Percentiles rank a stretch among this genome's conserved stretches.
Conservation (phyloP, 2,888 invertebrate genomes). For the Atethmia centrago region DNA sequence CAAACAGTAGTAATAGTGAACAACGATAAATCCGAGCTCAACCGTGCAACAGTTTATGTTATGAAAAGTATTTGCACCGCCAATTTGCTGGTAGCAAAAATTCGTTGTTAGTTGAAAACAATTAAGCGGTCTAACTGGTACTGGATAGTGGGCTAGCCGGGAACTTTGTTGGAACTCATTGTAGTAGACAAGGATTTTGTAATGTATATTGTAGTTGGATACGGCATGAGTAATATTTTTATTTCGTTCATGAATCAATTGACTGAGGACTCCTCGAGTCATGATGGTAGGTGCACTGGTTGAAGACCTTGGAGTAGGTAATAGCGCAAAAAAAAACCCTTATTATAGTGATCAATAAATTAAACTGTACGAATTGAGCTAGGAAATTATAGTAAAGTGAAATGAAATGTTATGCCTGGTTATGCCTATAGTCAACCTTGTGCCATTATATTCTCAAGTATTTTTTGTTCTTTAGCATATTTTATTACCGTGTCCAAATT, state of each 20-base stretch:
- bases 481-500: conserved; percentile 45
- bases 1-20: conserved; percentile 20
- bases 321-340: not conserved
- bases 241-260: not conserved
- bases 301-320: not conserved
- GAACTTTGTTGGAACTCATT: conserved; percentile 71
- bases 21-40: conserved; percentile 36
- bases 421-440: not conserved
- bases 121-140: conserved; percentile 75
- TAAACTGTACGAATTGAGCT: too few relatives aligned
- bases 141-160: conserved; percentile 65
- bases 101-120: conserved; percentile 73
- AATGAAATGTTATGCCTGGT: not conserved
- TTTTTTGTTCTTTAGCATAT: not conserved
- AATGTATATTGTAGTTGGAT: conserved; percentile 24
- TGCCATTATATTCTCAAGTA: too few relatives aligned
- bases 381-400: too few relatives aligned
- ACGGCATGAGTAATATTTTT: not conserved
- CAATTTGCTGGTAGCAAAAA: conserved; percentile 68
- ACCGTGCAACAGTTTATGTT: conserved; percentile 52
- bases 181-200: conserved; percentile 49
- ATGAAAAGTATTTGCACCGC: conserved; percentile 59
- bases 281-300: too few relatives aligned
- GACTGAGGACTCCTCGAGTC: not conserved
- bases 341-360: not conserved